phyloP scores from a whole-genome alignment of 2,797 vertebrate species.

The Monodelphis domestica region DNA sequence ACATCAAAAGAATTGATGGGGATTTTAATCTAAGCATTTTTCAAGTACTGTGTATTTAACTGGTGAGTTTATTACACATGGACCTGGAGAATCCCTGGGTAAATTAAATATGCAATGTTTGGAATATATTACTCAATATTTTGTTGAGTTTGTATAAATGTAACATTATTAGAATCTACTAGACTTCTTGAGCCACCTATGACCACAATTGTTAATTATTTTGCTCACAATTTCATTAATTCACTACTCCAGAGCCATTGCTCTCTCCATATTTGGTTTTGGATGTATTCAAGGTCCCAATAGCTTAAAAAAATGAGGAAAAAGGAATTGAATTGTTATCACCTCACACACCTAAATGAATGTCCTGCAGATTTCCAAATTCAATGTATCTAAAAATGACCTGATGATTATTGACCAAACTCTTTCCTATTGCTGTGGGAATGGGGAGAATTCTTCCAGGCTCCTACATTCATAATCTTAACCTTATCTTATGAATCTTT shows the following conservation, averaged over 20 bases:
- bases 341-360: not conserved
- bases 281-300: slow-evolving; percentile 42
- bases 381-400: not conserved
- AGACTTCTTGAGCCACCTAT: slow-evolving; percentile 66
- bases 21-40: slow-evolving; percentile 61
- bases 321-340: not conserved
- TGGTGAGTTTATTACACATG: slow-evolving; percentile 75
- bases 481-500: not conserved
- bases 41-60: slow-evolving; percentile 72
- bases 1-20: slow-evolving; percentile 62
- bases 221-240: slow-evolving; percentile 72
- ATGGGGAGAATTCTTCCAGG: not conserved
- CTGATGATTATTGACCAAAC: not conserved
- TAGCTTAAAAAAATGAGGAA: slow-evolving; percentile 24
- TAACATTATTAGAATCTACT: slow-evolving; percentile 69
- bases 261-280: slow-evolving; percentile 50
- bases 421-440: not conserved
- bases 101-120: slow-evolving; percentile 65
- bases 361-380: not conserved
- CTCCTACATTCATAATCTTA: not conserved
- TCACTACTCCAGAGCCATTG: slow-evolving; percentile 47
- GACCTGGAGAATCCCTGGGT: slow-evolving; percentile 41
- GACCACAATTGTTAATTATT: slow-evolving; percentile 67
- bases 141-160: slow-evolving; percentile 66
- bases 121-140: slow-evolving; percentile 76